Percentiles rank a stretch among this genome's conserved stretches.
phyloP scores from a whole-genome alignment of 2,797 vertebrate species.

The Chaenodraco wilsoni region DNA sequence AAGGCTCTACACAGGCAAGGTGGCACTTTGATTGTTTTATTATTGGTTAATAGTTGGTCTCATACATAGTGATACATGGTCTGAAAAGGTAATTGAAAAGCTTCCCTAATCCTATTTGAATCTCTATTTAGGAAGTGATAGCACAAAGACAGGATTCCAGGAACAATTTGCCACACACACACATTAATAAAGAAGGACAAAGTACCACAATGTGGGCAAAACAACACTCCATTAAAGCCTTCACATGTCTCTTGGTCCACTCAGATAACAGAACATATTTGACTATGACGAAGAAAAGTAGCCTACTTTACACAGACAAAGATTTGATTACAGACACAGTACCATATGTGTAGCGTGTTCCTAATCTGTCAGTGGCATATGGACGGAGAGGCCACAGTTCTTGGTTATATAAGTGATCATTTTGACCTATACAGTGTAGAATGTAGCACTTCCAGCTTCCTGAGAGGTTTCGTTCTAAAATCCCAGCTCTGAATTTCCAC shows the following conservation, averaged over 20 bases:
- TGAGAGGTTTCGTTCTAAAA: slow-evolving; percentile 48
- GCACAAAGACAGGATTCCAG: not conserved
- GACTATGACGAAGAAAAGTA: slow-evolving; percentile 15
- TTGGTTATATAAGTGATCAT: slow-evolving; percentile 52
- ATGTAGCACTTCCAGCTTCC: slow-evolving; percentile 35
- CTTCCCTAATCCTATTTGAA: slow-evolving; percentile 3
- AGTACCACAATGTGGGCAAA: not conserved
- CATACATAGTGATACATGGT: no score
- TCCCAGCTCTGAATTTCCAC: slow-evolving; percentile 33
- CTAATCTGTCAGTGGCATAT: slow-evolving; percentile 1
- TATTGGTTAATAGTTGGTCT: no score
- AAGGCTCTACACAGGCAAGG: no score
- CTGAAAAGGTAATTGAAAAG: no score
- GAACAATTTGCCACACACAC: not conserved
- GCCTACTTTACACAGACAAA: slow-evolving; percentile 46
- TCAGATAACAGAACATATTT: slow-evolving; percentile 29
- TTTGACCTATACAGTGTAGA: slow-evolving; percentile 32
- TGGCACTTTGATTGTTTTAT: no score
- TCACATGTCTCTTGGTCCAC: not conserved
- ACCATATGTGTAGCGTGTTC: slow-evolving; percentile 4
- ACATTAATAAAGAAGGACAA: not conserved
- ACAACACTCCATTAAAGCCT: not conserved
- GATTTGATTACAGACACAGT: not conserved
- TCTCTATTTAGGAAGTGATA: not conserved
- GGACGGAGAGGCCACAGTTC: slow-evolving; percentile 4